A percentile compares a stretch with the other conserved stretches of the same genome.
Evolutionary conservation across 2,888 invertebrate species (phyloP).

Genomic region (Tachina grossa): DNA sequence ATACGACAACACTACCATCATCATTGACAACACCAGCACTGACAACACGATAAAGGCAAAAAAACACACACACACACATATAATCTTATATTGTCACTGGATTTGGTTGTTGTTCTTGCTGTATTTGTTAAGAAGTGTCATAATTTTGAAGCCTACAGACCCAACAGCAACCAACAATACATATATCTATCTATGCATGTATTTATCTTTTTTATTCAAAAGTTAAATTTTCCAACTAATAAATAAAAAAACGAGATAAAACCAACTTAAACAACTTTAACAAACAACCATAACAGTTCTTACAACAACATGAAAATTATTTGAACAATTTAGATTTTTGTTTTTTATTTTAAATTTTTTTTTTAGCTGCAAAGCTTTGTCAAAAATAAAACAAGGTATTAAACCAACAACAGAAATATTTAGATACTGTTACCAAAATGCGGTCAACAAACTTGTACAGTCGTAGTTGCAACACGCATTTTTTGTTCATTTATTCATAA

Average conservation of each 20-base stretch:
- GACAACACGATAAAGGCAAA: background rate
- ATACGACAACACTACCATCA: conserved; percentile 52
- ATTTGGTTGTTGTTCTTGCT: conserved; percentile 19
- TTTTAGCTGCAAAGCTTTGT: conserved; percentile 12
- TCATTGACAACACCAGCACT: conserved; percentile 18
- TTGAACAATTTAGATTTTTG: conserved; percentile 33
- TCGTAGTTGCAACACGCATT: conserved; percentile 59
- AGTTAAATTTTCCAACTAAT: conserved; percentile 36
- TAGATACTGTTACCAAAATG: conserved; percentile 51
- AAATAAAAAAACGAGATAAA: conserved; percentile 28
- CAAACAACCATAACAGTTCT: conserved; percentile 57
- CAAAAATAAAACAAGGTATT: conserved; percentile 5
- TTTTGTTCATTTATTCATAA: conserved; percentile 41
- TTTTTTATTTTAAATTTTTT: background rate
- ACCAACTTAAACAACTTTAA: conserved; percentile 48
- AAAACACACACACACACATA: conserved; percentile 11
- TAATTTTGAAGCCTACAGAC: conserved; percentile 61
- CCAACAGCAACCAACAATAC: conserved; percentile 41
- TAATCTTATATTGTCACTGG: conserved; percentile 15
- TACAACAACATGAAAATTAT: conserved; percentile 48
- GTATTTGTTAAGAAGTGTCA: conserved; percentile 59
- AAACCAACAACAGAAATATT: conserved; percentile 7
- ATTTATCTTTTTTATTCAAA: background rate
- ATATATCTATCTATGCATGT: background rate
- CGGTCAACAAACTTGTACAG: conserved; percentile 66